Evolutionary conservation across 2,113 vertebrate species (phyloP), one percentile per base, ranked within the genome.

Genomic region (Phrynocephalus versicolor): DNA sequence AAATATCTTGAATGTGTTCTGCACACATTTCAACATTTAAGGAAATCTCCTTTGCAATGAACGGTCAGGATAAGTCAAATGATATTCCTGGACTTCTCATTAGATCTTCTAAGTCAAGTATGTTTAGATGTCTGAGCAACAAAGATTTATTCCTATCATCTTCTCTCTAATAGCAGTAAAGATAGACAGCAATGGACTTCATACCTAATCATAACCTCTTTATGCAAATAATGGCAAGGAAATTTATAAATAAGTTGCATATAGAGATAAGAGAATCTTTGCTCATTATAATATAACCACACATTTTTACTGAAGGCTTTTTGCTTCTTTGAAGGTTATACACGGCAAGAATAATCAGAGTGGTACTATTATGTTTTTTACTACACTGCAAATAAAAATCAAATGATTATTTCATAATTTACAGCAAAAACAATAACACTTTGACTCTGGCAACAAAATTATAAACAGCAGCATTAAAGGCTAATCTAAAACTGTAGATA

Each of bases 391-490:
- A 73, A 87, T 33, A 12, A 37, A 51, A 88, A 82, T 76, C 30
- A 84, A 64, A 70, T 81, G 69, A 9, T 57, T 23, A 85, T 6
- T 76, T 69, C 35, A 82, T n/a, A 79, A 79, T 4, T 58, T 21
- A 82, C 3, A 23, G 55, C 35, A 73, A 73, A 19, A 35, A 87
- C 70, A 27, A 27, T 67, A 37, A 64, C 35, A 39, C 19, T 82
- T 45, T 73, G 45, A 85, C 74, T 73, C 33, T 80, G 76, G 67
- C 77, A 88, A 82, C 39, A 57, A 23, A 74, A 21, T 21, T 57
- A 45, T 30, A 83, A 76, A 75, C 83, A 86, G 65, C 51, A 88
- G 23, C 21, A 30, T 69, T 87, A 82, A 80, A 85, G 85, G 83
- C 58, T 27, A 87, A 83, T 27, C 78, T 21, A 60, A 60, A 77